These are phyloP conservation scores for Danaus melanippus DNA, from an alignment of 1,140 invertebrate species.

Conservation along the genomic window DNA sequence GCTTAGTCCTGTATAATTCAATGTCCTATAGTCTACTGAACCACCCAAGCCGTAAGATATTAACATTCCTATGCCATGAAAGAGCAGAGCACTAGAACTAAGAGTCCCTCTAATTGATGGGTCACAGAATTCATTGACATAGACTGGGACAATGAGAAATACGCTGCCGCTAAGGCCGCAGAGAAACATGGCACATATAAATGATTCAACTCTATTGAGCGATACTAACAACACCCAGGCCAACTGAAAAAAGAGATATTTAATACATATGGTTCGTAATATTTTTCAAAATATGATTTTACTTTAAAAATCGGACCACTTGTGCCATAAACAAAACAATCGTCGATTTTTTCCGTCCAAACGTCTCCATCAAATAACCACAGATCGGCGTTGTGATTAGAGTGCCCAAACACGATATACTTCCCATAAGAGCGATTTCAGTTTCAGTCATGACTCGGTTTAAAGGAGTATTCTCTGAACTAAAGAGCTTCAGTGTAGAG, in stretches of 20 bases:
- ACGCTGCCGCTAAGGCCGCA: slow-evolving; percentile 30
- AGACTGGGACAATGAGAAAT: slow-evolving; percentile 33
- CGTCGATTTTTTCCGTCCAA: slow-evolving; percentile 43
- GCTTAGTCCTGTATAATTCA: slow-evolving; percentile 36
- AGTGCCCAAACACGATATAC: slow-evolving; percentile 36
- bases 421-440: slow-evolving; percentile 41
- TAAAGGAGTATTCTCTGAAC: slow-evolving; percentile 39
- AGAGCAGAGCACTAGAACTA: slow-evolving; percentile 35
- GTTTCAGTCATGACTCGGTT: slow-evolving; percentile 39
- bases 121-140: slow-evolving; percentile 46
- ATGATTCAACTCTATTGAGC: slow-evolving; percentile 33
- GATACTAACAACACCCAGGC: slow-evolving; percentile 29
- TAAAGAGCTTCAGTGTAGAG: slow-evolving; percentile 36
- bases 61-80: slow-evolving; percentile 39
- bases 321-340: slow-evolving; percentile 25
- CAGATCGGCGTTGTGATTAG: slow-evolving; percentile 34
- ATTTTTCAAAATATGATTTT: too few species aligned
- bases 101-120: slow-evolving; percentile 42
- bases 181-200: slow-evolving; percentile 34
- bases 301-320: slow-evolving; percentile 20
- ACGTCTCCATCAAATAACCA: slow-evolving; percentile 33
- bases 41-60: slow-evolving; percentile 39
- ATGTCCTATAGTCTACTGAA: slow-evolving; percentile 27
- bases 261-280: too few species aligned
- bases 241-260: slow-evolving; percentile 27